Evolutionary conservation across 37 sponge, comb jelly and placozoan genomes (phyloP).

Genomic region (Sycon ciliatum): DNA sequence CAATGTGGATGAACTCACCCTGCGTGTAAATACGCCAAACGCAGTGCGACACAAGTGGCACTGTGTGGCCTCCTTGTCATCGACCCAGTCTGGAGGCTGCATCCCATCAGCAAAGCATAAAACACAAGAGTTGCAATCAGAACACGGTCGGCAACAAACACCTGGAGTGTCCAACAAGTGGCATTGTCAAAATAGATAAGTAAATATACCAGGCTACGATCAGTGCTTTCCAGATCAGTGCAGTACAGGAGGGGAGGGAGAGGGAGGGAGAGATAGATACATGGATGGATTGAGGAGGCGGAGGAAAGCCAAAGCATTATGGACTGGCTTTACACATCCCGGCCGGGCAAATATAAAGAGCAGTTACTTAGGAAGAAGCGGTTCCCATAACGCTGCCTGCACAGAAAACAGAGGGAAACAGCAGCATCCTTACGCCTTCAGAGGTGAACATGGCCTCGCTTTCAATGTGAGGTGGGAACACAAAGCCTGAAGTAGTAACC

Average conservation of each 20-base stretch:
- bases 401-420: background rate
- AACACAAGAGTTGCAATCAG: too few species aligned
- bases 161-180: too few species aligned
- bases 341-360: background rate
- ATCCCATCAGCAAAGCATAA: too few species aligned
- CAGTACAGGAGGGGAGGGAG: too few species aligned
- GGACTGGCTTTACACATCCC: background rate
- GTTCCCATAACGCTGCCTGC: background rate
- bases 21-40: constrained; percentile 27
- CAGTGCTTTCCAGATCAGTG: too few species aligned
- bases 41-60: constrained; percentile 31
- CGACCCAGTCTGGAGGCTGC: constrained; percentile 47
- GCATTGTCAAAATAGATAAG: too few species aligned
- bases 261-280: too few species aligned
- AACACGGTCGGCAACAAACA: too few species aligned
- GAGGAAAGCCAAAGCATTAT: too few species aligned
- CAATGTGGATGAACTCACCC: background rate
- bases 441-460: constrained; percentile 9
- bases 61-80: background rate
- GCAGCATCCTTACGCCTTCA: background rate
- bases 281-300: too few species aligned
- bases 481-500: background rate
- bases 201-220: too few species aligned
- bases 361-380: background rate
- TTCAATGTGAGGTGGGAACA: constrained; percentile 8